A percentile compares a stretch with the other conserved stretches of the same genome.
phyloP scores from a whole-genome alignment of 1,140 invertebrate genomes.

The Pseudomyrmex cubaensis region DNA sequence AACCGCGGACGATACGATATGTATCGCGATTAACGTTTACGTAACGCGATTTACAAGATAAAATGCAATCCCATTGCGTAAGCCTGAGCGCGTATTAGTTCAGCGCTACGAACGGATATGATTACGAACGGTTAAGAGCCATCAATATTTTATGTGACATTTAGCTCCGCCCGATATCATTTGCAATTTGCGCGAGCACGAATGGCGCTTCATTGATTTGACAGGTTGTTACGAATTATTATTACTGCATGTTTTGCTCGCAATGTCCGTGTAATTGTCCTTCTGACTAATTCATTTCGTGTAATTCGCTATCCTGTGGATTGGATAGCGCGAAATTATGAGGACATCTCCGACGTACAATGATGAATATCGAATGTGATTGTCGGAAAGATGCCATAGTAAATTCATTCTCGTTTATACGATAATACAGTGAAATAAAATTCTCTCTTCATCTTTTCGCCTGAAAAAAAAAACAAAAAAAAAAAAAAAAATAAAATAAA shows the following conservation, averaged over 20 bases:
- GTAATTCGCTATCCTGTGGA: constrained; percentile 37
- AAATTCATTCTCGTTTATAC: background rate
- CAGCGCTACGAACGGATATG: constrained; percentile 42
- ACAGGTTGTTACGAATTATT: constrained; percentile 62
- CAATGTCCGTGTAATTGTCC: background rate
- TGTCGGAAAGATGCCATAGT: background rate
- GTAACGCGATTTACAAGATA: constrained; percentile 55
- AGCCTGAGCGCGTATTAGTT: constrained; percentile 55
- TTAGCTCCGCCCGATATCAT: constrained; percentile 50
- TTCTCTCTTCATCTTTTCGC: too few relatives aligned
- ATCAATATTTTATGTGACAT: constrained; percentile 61
- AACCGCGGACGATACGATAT: background rate
- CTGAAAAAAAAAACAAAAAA: too few relatives aligned
- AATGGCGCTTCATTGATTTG: constrained; percentile 57
- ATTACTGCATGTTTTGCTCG: constrained; percentile 50
- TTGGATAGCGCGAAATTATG: constrained; percentile 30
- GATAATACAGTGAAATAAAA: background rate
- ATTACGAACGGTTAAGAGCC: constrained; percentile 56
- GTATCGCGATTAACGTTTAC: constrained; percentile 48
- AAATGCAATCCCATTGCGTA: constrained; percentile 59
- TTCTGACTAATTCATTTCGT: constrained; percentile 47
- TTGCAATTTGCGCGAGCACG: constrained; percentile 51
- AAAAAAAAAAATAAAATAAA: too few relatives aligned
- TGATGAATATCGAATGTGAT: constrained; percentile 46
- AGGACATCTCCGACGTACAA: background rate